Base-by-base conservation (phyloP, 2,888 invertebrate genomes). In the Ceramica pisi region DNA sequence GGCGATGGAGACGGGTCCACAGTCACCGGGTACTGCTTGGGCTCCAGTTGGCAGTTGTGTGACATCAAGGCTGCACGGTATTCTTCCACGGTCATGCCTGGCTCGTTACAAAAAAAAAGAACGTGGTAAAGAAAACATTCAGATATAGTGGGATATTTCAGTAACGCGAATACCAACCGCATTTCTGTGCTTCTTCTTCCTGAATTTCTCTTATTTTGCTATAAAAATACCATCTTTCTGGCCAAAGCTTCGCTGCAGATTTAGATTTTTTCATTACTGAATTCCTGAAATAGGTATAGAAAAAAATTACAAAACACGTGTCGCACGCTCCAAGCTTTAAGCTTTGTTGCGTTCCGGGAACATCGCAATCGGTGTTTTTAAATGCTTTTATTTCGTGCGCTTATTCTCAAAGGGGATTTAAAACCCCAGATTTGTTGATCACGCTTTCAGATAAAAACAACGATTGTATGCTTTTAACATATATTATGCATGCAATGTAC, bases 191-290 rank as follows among this genome's bases (percentile, higher is more conserved):
- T 87, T 95, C 94, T 71, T 95, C 93, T 78, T 95, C 94, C 83
- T 94, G 93, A 75, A 94, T 91, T 86, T 95, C 92, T 31, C 87
- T 88, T 4, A 91, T 86, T 51, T 90, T 84, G 51, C 89, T 91
- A 82, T 92, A 94, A 83, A 95, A 96, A 41, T 92, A 91, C 96
- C 96, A 96, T 74, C 89, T 89, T 70, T 93, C 87, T 7, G 90
- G 91, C 95, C 95, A 95, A 0, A 92, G 83, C 12, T 91, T 90
- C 0, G 95, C 95, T 44, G 95, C 95, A 46, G 87, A 82, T 74
- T 90, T 90, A 50, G 91, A 90, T 87, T 95, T 96, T 44, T 88
- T 89, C 41, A 88, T 91, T 6, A 94, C 91, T 4, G 93, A 90
- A 46, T 86, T 89, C 44, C 94, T 94, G 83, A 48, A 31, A 75